Evolutionary conservation across 35 echinoderm and acorn worm species (phyloP), one percentile per base, ranked within the genome.

Genomic region (Diadema setosum): DNA sequence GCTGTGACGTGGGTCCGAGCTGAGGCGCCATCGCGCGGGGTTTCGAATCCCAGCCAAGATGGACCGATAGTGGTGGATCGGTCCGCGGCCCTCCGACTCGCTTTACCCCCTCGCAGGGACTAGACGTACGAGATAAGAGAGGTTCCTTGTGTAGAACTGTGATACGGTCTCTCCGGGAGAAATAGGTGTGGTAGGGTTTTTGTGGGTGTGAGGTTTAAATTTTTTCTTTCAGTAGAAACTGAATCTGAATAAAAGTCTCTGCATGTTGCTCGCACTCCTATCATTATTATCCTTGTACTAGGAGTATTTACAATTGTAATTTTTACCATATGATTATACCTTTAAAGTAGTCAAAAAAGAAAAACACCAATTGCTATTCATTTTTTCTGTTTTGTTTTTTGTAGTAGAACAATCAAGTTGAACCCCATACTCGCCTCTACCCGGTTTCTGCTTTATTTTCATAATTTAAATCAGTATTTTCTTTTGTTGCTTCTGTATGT

Each of bases 281-380:
- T 9, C 24, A 42, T 78, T 41, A 26, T 34, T 78, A 78, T 36
- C 34, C 73, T 16, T 41, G 11, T 42, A 44, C 37, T 44, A 78
- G 73, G 33, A 78, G 40, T 21, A 78, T 78, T 78, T 78, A 78
- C 40, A 35, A 78, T 78, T 20, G 73, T 78, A 21, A 78, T 78
- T 42, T 67, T 78, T 78, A 78, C 73, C 73, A 41, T 78, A 78
- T 78, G 23, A 78, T 78, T 78, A 78, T 78, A 42, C 73, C 73
- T 21, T n/a, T n/a, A 41, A 39, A 78, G 40, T 78, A 78, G 73
- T 78, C 14, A 16, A 76, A 76, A 44, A 11, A n/a, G 48, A 52
- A 52, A 11, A 11, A 11, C 48, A 52, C n/a, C 9, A 52, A 11
- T 52, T 52, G 48, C 40, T 1, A 14, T 39, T 73, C 25, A 20